Conservation (phyloP, 2,888 invertebrate genomes). For the Blomia tropicalis region DNA sequence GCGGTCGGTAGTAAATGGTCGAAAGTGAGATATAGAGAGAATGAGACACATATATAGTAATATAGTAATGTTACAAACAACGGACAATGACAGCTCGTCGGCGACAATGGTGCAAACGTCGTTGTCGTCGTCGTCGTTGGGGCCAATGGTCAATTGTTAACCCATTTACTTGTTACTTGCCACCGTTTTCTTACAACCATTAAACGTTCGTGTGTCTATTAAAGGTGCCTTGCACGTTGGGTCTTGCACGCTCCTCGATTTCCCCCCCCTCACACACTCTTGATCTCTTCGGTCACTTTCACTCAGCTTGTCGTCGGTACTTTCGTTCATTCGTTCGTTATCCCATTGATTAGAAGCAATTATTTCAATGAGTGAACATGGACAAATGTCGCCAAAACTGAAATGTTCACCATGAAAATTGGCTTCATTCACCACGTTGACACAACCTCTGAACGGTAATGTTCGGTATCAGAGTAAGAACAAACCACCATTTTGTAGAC, state of each 20-base stretch:
- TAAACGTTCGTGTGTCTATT: slow-evolving; percentile 9
- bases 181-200: not conserved
- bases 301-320: not conserved
- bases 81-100: too few relatives aligned
- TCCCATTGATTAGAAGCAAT: slow-evolving; percentile 12
- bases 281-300: not conserved
- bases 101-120: not conserved
- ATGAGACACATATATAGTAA: too few relatives aligned
- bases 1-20: slow-evolving; percentile 7
- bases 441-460: not conserved
- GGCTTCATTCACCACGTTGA: not conserved
- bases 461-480: too few relatives aligned
- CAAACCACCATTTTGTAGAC: too few relatives aligned
- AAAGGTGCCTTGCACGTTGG: not conserved
- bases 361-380: slow-evolving; percentile 13
- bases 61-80: too few relatives aligned
- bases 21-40: too few relatives aligned
- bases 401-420: not conserved
- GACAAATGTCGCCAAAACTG: not conserved
- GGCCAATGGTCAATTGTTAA: slow-evolving; percentile 1
- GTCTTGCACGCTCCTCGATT: too few relatives aligned
- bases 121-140: not conserved
- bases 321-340: not conserved
- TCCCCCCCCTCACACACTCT: too few relatives aligned
- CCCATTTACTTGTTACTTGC: too few relatives aligned